Base-by-base conservation (phyloP, 1,140 invertebrate genomes). In the Pantala flavescens region DNA sequence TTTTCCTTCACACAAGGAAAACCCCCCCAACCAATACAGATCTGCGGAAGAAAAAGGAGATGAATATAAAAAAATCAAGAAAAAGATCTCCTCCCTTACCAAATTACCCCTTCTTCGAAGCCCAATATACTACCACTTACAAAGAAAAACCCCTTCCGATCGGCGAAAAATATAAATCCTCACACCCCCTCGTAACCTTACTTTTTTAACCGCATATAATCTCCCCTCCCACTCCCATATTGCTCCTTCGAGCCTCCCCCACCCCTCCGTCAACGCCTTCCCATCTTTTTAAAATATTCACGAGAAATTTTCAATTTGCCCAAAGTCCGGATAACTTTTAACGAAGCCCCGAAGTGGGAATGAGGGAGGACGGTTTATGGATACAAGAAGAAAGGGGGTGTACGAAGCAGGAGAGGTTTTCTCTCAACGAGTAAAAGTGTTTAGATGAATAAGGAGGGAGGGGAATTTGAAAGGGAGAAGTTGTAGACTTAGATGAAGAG, bases 281-380 rank as follows among this genome's bases (percentile, higher is more conserved):
- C 28, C 49, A 63, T 63, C 49, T 63, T 63, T 63, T 63, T 63
- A 63, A 63, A 63, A 63, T 63, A 63, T 63, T 63, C 49, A 63
- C 14, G 49, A 63, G 49, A 63, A 63, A 63, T 63, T 63, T 63
- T 63, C 49, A 63, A 63, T 63, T 63, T 63, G 49, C 49, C 49
- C 49, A 16, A 63, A 63, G 49, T 63, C 49, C 49, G 49, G 49
- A 63, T 63, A 63, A 63, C 3, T 63, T 63, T 63, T 63, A 63
- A 63, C 49, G 49, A 63, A 63, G 49, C 49, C 49, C 49, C 12
- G 49, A 63, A 63, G 49, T 63, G 49, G 12, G 49, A 63, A 63
- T 21, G 49, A 12, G 49, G 49, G 49, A 63, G 49, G 49, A 21
- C 3, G 14, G 49, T 21, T 21, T 16, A 63, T 16, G n/a, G 49